Percentiles rank a stretch among this genome's conserved stretches.
Conservation (phyloP, 2,888 invertebrate genomes). For the Heliconius charithonia region DNA sequence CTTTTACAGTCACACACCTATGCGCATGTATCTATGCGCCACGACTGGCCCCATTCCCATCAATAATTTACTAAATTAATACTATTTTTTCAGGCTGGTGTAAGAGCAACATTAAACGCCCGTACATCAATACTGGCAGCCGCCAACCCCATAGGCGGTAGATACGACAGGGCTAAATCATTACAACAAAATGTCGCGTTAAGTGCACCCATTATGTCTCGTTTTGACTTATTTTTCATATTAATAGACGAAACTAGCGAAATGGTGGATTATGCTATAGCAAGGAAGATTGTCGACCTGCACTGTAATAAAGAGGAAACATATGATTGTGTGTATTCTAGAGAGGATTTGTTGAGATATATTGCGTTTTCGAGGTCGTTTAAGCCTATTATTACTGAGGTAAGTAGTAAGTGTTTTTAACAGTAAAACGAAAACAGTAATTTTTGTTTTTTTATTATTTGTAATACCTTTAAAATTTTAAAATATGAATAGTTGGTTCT, state of each 20-base stretch:
- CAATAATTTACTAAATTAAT: background rate
- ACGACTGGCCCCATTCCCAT: too few species aligned
- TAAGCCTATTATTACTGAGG: conserved; percentile 93
- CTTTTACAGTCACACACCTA: too few species aligned
- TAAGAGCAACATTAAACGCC: conserved; percentile 98
- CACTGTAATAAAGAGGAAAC: conserved; percentile 93
- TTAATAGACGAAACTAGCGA: conserved; percentile 95
- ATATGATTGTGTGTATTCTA: conserved; percentile 91
- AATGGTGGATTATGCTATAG: conserved; percentile 98
- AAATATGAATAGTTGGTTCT: too few species aligned
- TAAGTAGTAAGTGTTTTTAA: conserved; percentile 60
- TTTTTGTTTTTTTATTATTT: too few species aligned
- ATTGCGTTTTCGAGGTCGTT: conserved; percentile 98
- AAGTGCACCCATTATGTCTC: conserved; percentile 98
- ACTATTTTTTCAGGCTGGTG: conserved; percentile 88
- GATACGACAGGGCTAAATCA: conserved; percentile 97
- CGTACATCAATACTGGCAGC: conserved; percentile 98
- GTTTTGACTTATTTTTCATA: conserved; percentile 99
- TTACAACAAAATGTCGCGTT: conserved; percentile 96
- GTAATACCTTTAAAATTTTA: too few species aligned
- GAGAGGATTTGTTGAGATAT: conserved; percentile 96
- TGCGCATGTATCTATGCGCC: too few species aligned
- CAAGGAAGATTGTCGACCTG: conserved; percentile 96
- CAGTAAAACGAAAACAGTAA: too few species aligned
- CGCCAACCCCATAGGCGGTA: conserved; percentile 98